A percentile compares a stretch with the other conserved stretches of the same genome.
phyloP scores from a whole-genome alignment of 2,888 invertebrate genomes.

The Epiperipatus broadwayi region DNA sequence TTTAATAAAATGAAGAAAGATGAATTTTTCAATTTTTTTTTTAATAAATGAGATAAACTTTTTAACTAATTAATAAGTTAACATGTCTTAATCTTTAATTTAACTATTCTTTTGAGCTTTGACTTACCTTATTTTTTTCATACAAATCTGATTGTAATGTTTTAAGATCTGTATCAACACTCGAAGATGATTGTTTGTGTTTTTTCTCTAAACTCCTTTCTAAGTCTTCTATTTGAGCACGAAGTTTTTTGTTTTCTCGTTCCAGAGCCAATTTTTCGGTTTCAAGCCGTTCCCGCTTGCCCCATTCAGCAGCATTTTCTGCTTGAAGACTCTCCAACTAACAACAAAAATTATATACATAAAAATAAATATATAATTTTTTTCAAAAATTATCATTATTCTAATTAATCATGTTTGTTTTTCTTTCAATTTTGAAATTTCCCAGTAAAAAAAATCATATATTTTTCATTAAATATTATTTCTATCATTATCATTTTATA shows the following conservation, averaged over 20 bases:
- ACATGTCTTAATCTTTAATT: too few species aligned
- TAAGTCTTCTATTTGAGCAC: conserved; percentile 44
- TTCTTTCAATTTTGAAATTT: too few species aligned
- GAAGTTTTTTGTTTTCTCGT: conserved; percentile 67
- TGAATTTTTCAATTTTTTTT: too few species aligned
- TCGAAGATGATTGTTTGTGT: conserved; percentile 23
- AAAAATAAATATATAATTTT: conserved; percentile 6
- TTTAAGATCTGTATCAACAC: conserved; percentile 26
- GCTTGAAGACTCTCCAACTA: conserved; percentile 66
- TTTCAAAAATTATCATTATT: too few species aligned
- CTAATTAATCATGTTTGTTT: too few species aligned
- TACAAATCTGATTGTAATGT: conserved; percentile 27
- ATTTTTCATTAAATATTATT: too few species aligned
- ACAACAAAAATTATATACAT: conserved; percentile 12
- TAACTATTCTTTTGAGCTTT: too few species aligned
- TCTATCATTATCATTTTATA: too few species aligned
- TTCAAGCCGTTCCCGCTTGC: conserved; percentile 67
- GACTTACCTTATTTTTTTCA: conserved; percentile 28
- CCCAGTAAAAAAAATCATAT: too few species aligned
- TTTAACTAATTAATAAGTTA: too few species aligned
- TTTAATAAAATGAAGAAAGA: too few species aligned
- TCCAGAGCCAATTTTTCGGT: conserved; percentile 70
- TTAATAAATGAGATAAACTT: too few species aligned
- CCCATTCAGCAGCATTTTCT: conserved; percentile 86
- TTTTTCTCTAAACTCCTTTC: conserved; percentile 44